A percentile compares a stretch with the other conserved stretches of the same genome.
These are phyloP conservation scores for Ardeotis arabs DNA, from an alignment of 2,113 vertebrate species.

Conservation along the genomic window DNA sequence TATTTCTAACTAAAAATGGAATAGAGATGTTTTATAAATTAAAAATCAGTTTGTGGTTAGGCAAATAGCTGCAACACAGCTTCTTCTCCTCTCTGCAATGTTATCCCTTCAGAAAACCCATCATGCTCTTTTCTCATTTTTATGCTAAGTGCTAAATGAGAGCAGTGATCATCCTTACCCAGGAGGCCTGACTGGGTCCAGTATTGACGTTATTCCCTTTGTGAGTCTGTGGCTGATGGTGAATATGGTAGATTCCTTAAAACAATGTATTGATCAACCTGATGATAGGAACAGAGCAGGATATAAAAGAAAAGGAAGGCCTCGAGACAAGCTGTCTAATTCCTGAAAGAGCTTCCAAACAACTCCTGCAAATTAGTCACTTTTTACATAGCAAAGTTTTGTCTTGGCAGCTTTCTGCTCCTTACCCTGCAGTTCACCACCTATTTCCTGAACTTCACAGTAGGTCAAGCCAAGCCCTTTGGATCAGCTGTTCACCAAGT, in stretches of 20 bases:
- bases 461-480: not conserved
- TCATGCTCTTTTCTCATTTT: not conserved
- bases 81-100: not conserved
- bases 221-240: not conserved
- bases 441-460: not conserved
- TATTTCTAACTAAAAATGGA: not conserved
- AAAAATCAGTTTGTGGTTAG: not conserved
- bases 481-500: not conserved
- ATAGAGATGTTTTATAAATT: not conserved
- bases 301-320: not conserved
- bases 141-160: conserved; percentile 16
- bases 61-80: not conserved
- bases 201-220: not conserved
- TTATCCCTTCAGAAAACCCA: not conserved
- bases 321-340: not conserved
- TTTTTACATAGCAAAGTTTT: not conserved
- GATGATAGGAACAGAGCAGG: not conserved
- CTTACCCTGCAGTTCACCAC: not conserved
- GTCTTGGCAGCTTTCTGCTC: not conserved
- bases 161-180: not conserved
- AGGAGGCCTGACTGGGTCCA: not conserved
- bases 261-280: not conserved
- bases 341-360: not conserved
- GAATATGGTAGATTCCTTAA: not conserved
- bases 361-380: not conserved